Evolutionary conservation across 2,888 invertebrate genomes (phyloP), one percentile per base, ranked within the genome.

Genomic region (Napeogenes inachia): DNA sequence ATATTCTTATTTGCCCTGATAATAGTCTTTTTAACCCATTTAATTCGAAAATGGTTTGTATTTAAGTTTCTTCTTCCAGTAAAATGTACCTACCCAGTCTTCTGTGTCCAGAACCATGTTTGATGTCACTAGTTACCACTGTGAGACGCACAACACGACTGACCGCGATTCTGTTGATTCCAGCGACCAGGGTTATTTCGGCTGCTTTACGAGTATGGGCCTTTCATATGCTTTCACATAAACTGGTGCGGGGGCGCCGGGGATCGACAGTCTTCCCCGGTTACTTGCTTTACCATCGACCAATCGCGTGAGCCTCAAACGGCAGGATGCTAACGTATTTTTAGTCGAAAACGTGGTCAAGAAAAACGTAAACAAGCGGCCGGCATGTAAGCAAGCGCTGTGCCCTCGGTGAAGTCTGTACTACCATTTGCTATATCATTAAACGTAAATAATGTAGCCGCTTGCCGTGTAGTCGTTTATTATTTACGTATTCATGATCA

Each of bases 121-220:
- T 80, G 77, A 82, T 84, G 80, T 87, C 89, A 90, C 90, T 88
- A 80, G 89, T 87, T 87, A 88, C 80, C 89, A 89, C 89, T 88
- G 76, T 86, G 89, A 89, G 89, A 89, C 89, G 88, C 89, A 90
- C 89, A 89, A 89, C 89, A 90, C 89, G 89, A 90, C 89, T 90
- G 89, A 76, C 81, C 75, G 78, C 77, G 72, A 80, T 74, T 78
- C 76, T 82, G 79, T 75, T 77, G 85, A 77, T 86, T 87, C 86
- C 89, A 87, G 83, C 87, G 87, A 85, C 87, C 87, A 85, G 88
- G 87, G 88, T 89, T 90, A 90, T 90, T 89, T 89, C 87, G 85
- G 87, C 87, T 84, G 79, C 21, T 21, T 21, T 21, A 21, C 21
- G 75, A 81, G 79, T 82, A 81, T 82, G 79, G 82, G 83, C 77